A percentile compares a stretch with the other conserved stretches of the same genome.
Evolutionary conservation across 2,113 vertebrate genomes (phyloP).

Genomic region (Carassius auratus): DNA sequence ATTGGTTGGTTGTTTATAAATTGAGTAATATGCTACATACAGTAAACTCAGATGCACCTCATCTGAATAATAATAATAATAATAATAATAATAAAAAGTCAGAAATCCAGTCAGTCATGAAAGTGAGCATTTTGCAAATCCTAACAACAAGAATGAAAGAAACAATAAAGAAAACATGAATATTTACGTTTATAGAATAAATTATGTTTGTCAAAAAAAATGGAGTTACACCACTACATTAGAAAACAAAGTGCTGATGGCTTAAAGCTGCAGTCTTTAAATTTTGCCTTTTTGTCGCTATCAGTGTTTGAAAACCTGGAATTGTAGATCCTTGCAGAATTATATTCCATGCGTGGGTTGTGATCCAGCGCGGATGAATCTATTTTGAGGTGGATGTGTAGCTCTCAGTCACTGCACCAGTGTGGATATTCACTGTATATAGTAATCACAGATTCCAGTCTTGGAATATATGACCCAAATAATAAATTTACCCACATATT

Average conservation of each 20-base stretch:
- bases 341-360: too few species aligned
- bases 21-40: neutral
- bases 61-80: neutral
- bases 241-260: neutral
- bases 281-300: too few species aligned
- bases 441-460: too few species aligned
- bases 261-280: neutral
- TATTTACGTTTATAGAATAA: neutral
- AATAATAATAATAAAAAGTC: neutral
- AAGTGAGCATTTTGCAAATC: neutral
- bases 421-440: too few species aligned
- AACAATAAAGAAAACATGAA: constrained; percentile 2
- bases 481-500: too few species aligned
- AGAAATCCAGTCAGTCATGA: neutral
- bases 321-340: too few species aligned
- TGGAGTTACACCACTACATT: neutral
- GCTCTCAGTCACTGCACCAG: too few species aligned
- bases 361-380: too few species aligned
- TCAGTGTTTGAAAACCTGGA: too few species aligned
- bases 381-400: too few species aligned
- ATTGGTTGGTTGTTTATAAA: neutral
- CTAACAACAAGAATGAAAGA: neutral
- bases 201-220: neutral
- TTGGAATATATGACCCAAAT: too few species aligned
- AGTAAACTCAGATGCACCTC: neutral